Base-by-base conservation (phyloP, 2,888 invertebrate species). In the Theretra japonica region DNA sequence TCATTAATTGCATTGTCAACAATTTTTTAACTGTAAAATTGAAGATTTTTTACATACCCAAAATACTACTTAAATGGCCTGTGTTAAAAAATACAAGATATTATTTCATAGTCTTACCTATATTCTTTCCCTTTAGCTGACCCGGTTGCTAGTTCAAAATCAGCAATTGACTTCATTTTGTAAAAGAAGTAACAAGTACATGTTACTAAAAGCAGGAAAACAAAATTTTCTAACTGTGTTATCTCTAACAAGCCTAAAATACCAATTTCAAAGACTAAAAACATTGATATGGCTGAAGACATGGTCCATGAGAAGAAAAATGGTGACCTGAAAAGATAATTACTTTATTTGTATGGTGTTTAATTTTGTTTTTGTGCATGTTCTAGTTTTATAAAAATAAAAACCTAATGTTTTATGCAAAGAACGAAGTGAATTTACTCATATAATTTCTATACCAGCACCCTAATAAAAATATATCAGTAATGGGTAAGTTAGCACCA, bases 281-380 rank as follows among this genome's bases (percentile, higher is more conserved):
- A 95, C 85, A 97, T 90, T 79, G 95, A 95, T 5, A 96, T 80
- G 4, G 96, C 94, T 15, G 97, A 97, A 62, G 96, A 96, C 59
- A 97, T 83, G 0, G 96, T 95, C 97, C 97, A 97, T 77, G 96
- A 95, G 74, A 96, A 95, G 86, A 97, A 97, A 87, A 98, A 97
- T 82, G 96, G 96, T 1, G 97, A 96, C 73, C 96, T 95, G 84
- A n/a, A 89, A 90, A 25, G 41, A 59, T 28, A 58, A 56, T 71
- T 25, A 30, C 48, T 72, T 60, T 70, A 25, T 68, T 33, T 65
- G 50, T 6, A 53, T 17, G 6, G 15, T 11, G 15, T 41, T 3
- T 41, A 15, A 11, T 28, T 41, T 41, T 15, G 41, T 41, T 1
- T 15, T 41, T 41, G 23, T 15, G 11, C 6, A 23, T 0, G 1